A percentile compares a stretch with the other conserved stretches of the same genome.
phyloP scores from a whole-genome alignment of 2,113 vertebrate genomes.

The Polyodon spathula region DNA sequence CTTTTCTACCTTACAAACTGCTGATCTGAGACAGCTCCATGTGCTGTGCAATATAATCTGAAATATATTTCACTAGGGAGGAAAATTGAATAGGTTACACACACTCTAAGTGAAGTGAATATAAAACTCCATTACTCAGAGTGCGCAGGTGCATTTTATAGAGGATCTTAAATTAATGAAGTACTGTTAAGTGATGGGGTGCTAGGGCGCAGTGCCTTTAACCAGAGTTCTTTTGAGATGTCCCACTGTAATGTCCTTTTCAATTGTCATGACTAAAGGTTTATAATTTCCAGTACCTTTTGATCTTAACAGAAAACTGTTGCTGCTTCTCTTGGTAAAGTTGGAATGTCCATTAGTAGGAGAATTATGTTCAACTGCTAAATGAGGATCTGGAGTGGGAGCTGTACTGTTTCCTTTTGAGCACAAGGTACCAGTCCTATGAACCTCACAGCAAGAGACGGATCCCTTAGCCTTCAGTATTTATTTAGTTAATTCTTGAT shows the following conservation, averaged over 20 bases:
- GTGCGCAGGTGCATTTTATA: conserved; percentile 71
- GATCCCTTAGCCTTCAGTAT: neutral
- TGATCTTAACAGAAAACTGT: neutral
- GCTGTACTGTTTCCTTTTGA: too few species aligned
- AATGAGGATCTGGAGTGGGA: neutral
- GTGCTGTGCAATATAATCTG: conserved; percentile 67
- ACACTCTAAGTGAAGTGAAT: conserved; percentile 62
- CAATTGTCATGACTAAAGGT: neutral
- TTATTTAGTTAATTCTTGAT: neutral
- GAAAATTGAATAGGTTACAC: conserved; percentile 68
- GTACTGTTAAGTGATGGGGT: conserved; percentile 39
- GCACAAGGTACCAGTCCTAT: neutral
- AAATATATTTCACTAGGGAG: conserved; percentile 70
- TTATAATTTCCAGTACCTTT: neutral
- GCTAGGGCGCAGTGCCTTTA: neutral
- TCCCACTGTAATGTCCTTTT: neutral
- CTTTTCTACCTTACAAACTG: conserved; percentile 45
- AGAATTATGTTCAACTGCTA: neutral
- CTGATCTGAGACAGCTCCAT: conserved; percentile 59
- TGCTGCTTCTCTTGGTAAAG: neutral
- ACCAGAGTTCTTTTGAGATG: neutral
- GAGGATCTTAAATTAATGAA: conserved; percentile 65
- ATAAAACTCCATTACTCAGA: conserved; percentile 71
- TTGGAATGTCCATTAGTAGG: neutral
- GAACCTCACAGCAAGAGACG: neutral